phyloP scores from a whole-genome alignment of 2,888 invertebrate species.

The Leucoptera coffeella region DNA sequence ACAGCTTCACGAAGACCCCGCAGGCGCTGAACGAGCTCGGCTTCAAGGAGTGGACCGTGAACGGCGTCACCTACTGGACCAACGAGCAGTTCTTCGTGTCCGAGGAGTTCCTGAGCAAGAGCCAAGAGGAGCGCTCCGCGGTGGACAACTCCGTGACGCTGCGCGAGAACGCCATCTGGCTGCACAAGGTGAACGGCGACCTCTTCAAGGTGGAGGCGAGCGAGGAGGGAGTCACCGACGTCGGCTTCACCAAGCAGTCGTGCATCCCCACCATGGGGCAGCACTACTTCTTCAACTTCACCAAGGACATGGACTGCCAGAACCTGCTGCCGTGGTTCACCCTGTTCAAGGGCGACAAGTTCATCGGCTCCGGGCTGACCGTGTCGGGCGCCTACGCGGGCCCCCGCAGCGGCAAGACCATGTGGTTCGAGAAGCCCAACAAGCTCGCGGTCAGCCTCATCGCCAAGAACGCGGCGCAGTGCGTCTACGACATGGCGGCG shows the following conservation, averaged over 20 bases:
- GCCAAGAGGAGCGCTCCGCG: conserved; percentile 9
- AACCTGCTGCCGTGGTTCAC: conserved; percentile 2
- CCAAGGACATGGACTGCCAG: conserved; percentile 7
- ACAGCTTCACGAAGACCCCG: neutral
- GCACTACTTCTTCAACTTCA: conserved; percentile 11
- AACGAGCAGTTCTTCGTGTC: conserved; percentile 7
- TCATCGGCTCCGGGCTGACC: conserved; percentile 2
- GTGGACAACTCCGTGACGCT: conserved; percentile 8
- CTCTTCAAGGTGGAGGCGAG: conserved; percentile 10
- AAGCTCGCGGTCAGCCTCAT: neutral
- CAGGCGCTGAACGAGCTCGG: neutral
- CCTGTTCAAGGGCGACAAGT: neutral
- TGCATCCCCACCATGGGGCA: conserved; percentile 12
- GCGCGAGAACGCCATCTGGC: conserved; percentile 12
- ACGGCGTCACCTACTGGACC: conserved; percentile 6
- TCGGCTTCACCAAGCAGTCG: conserved; percentile 18
- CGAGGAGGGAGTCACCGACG: conserved; percentile 7
- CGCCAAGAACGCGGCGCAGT: conserved; percentile 7
- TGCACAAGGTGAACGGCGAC: conserved; percentile 13
- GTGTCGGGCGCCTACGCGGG: conserved; percentile 1
- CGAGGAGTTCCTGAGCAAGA: conserved; percentile 3
- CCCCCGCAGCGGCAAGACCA: neutral
- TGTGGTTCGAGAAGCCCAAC: neutral
- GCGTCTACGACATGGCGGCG: conserved; percentile 8
- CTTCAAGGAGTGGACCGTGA: conserved; percentile 3